Conservation (phyloP, 2,113 vertebrate species). For the Cyprichromis sp. region DNA sequence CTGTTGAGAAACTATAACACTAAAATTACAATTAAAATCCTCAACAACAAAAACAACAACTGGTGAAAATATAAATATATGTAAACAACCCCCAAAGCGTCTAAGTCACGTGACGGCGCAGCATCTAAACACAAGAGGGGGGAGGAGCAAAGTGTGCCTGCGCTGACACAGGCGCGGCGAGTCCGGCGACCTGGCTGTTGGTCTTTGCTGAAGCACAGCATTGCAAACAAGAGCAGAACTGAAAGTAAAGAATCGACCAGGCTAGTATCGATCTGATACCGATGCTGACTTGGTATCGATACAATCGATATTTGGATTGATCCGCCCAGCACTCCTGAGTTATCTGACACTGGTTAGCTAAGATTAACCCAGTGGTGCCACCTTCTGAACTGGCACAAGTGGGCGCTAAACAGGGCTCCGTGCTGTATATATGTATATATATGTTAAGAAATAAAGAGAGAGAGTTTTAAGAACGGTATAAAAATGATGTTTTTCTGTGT, state of each 20-base stretch:
- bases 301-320: rapidly evolving
- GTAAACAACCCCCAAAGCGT: background rate
- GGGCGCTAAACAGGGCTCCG: background rate
- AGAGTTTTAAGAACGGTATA: background rate
- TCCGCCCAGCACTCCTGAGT: background rate
- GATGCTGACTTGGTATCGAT: no score
- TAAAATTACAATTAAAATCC: no score
- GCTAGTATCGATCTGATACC: background rate
- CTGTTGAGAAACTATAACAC: no score
- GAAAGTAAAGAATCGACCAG: background rate
- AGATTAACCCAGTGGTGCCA: background rate
- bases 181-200: background rate
- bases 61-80: background rate
- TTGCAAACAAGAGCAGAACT: background rate
- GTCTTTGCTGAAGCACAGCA: background rate
- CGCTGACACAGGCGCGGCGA: background rate
- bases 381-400: background rate
- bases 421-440: background rate
- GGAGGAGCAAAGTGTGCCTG: background rate
- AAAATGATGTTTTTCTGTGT: background rate
- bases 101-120: background rate
- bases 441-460: background rate
- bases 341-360: background rate
- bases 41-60: no score
- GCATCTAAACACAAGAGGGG: background rate